These are phyloP conservation scores for Phortica variegata DNA, from an alignment of 1,140 invertebrate genomes.

Conservation along the genomic window DNA sequence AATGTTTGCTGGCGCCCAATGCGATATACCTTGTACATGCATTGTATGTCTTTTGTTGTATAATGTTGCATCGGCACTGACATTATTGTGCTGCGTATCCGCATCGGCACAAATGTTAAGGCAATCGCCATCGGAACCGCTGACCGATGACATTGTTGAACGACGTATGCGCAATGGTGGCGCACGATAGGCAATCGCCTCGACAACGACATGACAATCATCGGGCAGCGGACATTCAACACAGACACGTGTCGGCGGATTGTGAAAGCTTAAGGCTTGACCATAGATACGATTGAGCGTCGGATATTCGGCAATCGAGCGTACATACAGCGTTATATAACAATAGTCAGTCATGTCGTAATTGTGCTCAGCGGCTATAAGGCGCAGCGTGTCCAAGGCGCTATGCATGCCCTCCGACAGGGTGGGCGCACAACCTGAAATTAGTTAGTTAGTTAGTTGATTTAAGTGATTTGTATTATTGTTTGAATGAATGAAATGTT, in stretches of 20 bases:
- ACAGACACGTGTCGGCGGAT: constrained; percentile 86
- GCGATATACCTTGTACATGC: constrained; percentile 92
- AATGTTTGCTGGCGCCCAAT: constrained; percentile 95
- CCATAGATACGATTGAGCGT: constrained; percentile 77
- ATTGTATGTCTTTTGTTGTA: constrained; percentile 63
- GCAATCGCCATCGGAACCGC: constrained; percentile 24
- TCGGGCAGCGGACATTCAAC: constrained; percentile 76
- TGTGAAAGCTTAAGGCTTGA: constrained; percentile 71
- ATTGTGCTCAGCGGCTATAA: constrained; percentile 56
- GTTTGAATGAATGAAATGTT: too few relatives aligned
- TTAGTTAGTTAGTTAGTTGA: neutral
- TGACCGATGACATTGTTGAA: neutral
- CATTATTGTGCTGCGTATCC: constrained; percentile 17
- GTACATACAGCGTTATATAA: constrained; percentile 78
- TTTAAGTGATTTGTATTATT: too few relatives aligned
- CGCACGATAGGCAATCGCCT: constrained; percentile 70
- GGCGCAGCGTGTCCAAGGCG: constrained; percentile 34
- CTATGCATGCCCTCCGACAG: constrained; percentile 42
- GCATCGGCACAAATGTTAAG: neutral
- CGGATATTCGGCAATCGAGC: constrained; percentile 77
- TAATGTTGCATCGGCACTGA: constrained; percentile 24
- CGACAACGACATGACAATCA: constrained; percentile 73
- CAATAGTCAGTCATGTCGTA: constrained; percentile 71
- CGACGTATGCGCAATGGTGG: constrained; percentile 8
- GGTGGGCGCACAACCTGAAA: constrained; percentile 32